Conservation (phyloP, 2,797 vertebrate species). For the Triplophysa yarkandensis region DNA sequence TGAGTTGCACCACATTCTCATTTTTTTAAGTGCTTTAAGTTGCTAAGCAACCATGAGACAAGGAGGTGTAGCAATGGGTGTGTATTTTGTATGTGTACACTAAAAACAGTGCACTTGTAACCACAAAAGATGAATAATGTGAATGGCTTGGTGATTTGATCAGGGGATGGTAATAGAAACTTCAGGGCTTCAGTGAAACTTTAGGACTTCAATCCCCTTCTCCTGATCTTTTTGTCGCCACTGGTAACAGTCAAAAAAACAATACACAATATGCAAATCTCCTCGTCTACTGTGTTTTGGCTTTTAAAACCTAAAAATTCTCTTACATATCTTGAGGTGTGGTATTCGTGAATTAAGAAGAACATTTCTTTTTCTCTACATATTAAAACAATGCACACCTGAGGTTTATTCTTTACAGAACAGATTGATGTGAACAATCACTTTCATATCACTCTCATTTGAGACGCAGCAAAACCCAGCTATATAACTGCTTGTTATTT, state of each 20-base stretch:
- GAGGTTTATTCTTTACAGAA: conserved; percentile 54
- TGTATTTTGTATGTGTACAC: no score
- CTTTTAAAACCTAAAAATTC: not conserved
- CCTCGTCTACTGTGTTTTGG: conserved; percentile 66
- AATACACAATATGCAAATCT: conserved; percentile 62
- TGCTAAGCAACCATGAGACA: no score
- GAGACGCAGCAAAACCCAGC: conserved; percentile 72
- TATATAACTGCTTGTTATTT: conserved; percentile 71
- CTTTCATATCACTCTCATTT: conserved; percentile 74
- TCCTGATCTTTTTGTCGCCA: no score
- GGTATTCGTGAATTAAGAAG: not conserved
- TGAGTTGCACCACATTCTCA: no score
- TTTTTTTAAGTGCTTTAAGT: no score
- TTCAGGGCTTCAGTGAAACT: no score
- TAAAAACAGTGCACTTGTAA: no score
- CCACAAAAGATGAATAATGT: no score
- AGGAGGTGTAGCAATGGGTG: no score
- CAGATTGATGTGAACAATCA: conserved; percentile 80
- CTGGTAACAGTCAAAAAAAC: conserved; percentile 69
- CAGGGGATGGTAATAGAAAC: no score
- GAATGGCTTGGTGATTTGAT: no score
- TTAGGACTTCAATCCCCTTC: no score
- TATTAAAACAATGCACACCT: not conserved
- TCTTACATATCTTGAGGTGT: not conserved
- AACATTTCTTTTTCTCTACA: not conserved